Base-by-base conservation (phyloP, 2,888 invertebrate genomes). In the Eremobia ochroleuca region DNA sequence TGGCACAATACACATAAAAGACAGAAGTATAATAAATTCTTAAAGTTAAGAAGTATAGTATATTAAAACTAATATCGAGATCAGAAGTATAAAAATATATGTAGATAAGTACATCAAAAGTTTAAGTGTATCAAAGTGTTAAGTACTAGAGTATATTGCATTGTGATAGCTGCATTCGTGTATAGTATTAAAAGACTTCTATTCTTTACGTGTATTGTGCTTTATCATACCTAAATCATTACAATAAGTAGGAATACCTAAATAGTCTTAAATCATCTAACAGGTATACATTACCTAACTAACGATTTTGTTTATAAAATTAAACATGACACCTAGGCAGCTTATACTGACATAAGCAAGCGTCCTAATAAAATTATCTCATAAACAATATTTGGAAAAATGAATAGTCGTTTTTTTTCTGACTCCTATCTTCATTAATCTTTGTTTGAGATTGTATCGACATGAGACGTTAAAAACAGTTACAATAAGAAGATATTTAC, bases 401-500 rank as follows among this genome's bases (percentile, higher is more conserved):
- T 46, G 4, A 75, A 62, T 40, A 71, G 70, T 49, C 64, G 68
- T 58, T 78, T 64, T 13, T 6, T 71, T 9, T 59, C 73, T 79
- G 52, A 15, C 13, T 77, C 21, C 9, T 37, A 21, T 34, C 4
- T 58, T 28, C 40, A 72, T 43, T 73, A 31, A 49, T 40, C 37
- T 46, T 67, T 73, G 40, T 73, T 58, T 77, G 79, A 85, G 74
- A 82, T 80, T 83, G 46, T 70, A 68, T 81, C 76, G 77, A 83
- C 43, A 74, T 79, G 80, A 85, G 84, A 86, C 79, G 21, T 66
- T 77, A 49, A 85, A 90, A 88, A 81, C 71, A 87, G 84, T 52
- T 81, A 87, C 64, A 87, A 81, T 70, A 81, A 34, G 75, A 86
- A 86, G 84, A 79, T 93, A 93, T 93, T 91, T 93, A 93, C 93